Conservation (phyloP, 2,113 vertebrate genomes). For the Sinocyclocheilus grahami region DNA sequence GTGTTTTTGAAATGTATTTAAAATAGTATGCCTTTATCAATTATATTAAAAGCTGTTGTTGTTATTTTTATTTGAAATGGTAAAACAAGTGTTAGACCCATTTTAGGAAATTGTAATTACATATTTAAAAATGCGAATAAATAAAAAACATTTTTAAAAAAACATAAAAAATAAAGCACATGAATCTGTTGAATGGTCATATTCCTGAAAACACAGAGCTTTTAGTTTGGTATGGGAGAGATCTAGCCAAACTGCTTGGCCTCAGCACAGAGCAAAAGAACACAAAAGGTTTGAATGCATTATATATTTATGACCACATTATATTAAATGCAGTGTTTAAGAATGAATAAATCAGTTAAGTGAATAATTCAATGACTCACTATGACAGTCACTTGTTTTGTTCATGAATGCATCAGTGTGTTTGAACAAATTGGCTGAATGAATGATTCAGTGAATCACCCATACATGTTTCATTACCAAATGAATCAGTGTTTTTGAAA, state of each 20-base stretch:
- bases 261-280: conserved; percentile 72
- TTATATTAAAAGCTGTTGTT: not conserved
- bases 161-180: too few relatives aligned
- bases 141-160: too few relatives aligned
- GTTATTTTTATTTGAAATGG: not conserved
- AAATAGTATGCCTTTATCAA: not conserved
- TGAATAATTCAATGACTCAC: not conserved
- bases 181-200: too few relatives aligned
- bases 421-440: not conserved
- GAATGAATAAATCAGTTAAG: not conserved
- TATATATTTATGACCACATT: not conserved
- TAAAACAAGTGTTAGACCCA: not conserved
- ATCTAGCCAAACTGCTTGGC: conserved; percentile 79
- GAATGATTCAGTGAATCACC: not conserved
- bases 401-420: not conserved
- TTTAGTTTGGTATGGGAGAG: conserved; percentile 85
- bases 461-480: not conserved
- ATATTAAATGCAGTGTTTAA: not conserved
- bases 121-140: too few relatives aligned
- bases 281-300: conserved; percentile 74
- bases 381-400: not conserved
- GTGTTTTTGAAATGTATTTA: not conserved
- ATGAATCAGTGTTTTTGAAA: not conserved
- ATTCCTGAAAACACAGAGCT: conserved; percentile 84
- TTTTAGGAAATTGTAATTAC: not conserved